Evolutionary conservation across 2,113 vertebrate genomes (phyloP).

Genomic region (Sphaerodactylus townsendi): DNA sequence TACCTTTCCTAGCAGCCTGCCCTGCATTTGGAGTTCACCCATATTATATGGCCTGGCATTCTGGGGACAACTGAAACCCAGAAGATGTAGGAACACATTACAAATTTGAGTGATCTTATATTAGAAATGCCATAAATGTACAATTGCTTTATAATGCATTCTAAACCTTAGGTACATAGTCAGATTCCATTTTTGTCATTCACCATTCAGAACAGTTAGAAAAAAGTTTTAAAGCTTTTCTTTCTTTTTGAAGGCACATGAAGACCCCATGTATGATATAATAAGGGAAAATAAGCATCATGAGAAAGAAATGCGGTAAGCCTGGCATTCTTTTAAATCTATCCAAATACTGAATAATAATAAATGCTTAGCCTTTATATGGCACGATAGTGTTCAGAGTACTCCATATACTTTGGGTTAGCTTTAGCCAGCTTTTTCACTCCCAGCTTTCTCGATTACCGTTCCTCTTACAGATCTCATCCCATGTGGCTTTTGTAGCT

Average conservation of each 20-base stretch:
- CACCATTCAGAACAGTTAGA: background rate
- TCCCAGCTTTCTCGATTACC: too few species aligned
- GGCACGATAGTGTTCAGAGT: background rate
- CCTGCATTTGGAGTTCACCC: background rate
- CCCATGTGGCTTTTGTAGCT: too few species aligned
- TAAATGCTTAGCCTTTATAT: background rate
- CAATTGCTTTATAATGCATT: background rate
- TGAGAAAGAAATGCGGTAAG: conserved; percentile 91
- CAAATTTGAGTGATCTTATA: background rate
- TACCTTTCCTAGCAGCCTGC: too few species aligned
- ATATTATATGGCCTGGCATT: background rate
- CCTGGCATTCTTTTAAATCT: conserved; percentile 8
- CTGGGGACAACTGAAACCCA: background rate
- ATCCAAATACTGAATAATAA: background rate
- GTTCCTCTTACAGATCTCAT: too few species aligned
- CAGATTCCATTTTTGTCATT: background rate
- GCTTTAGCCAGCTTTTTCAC: too few species aligned
- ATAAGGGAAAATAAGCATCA: conserved; percentile 91
- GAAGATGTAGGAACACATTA: background rate
- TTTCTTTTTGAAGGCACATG: conserved; percentile 83
- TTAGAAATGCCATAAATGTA: background rate
- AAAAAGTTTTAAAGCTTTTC: conserved; percentile 12
- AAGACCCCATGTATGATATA: conserved; percentile 96
- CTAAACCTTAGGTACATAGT: background rate
- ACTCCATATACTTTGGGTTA: background rate